Conservation (phyloP, 1,140 invertebrate species). For the Drosophila melanica region DNA sequence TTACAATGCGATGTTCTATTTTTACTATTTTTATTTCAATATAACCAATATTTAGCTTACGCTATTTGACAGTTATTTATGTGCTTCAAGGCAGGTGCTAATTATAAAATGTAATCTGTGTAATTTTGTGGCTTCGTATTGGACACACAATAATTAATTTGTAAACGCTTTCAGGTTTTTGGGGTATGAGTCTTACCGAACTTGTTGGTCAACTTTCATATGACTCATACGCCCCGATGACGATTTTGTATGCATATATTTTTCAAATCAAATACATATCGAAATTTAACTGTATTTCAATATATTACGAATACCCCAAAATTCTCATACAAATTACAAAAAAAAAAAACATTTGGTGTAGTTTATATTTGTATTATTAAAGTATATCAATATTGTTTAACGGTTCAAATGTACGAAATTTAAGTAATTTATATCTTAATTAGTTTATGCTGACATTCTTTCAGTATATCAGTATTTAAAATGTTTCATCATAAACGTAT, state of each 20-base stretch:
- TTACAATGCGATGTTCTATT: too few relatives aligned
- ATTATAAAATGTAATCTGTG: constrained; percentile 18
- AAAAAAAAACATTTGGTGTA: not conserved
- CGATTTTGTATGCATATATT: too few relatives aligned
- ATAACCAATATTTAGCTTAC: not conserved
- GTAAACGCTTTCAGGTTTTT: not conserved
- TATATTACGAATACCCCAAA: too few relatives aligned
- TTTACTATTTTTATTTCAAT: not conserved
- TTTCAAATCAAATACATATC: too few relatives aligned
- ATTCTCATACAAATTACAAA: too few relatives aligned
- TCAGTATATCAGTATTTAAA: not conserved
- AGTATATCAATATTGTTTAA: too few relatives aligned
- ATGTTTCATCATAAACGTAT: too few relatives aligned
- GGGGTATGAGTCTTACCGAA: not conserved
- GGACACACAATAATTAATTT: constrained; percentile 9
- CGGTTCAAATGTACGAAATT: too few relatives aligned
- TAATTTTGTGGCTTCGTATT: too few relatives aligned
- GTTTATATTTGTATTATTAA: not conserved
- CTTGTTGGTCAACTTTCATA: not conserved
- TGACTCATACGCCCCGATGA: constrained; percentile 1
- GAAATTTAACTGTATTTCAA: too few relatives aligned
- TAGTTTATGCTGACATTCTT: too few relatives aligned
- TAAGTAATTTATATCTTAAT: too few relatives aligned
- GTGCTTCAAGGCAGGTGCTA: constrained; percentile 34
- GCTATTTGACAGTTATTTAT: constrained; percentile 12